Base-by-base conservation (phyloP, 2,797 vertebrate species). In the Cirrhinus molitorella region DNA sequence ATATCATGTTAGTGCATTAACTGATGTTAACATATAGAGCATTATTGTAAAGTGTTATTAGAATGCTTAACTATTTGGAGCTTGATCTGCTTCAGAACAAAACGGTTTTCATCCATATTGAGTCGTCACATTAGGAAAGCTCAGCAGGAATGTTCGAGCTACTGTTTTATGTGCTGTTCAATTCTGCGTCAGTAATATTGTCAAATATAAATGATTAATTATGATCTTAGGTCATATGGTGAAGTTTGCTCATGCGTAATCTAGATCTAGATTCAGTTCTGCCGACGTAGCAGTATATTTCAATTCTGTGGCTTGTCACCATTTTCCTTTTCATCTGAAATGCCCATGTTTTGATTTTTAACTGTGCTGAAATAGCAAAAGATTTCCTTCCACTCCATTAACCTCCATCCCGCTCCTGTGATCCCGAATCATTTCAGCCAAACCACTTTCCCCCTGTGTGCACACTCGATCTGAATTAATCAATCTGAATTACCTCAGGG, bases 401-500 rank as follows among this genome's bases (percentile, higher is more conserved):
- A 81, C 65, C 79, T 68, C 53, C 37, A 70, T 78, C 82, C 63
- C 28, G 66, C 82, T 81, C 25, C 82, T 34, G 55, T 51, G 75
- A 81, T 57, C 73, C 66, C 21, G 45, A 53, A 77, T 77, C 55
- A 28, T 81, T 67, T 78, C 78, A 28, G 65, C 57, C 4, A 70
- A 70, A 57, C 34, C 23, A n/a, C 28, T 55, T 55, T 53, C 47
- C 61, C 34, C 34, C 53, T 31, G 57, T 66, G 72, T 83, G 37
- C 80, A 72, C 79, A 37, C 74, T 74, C 73, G n/a, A 76, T 84
- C 79, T 84, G 82, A 75, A 87, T 84, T 65, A 78, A 81, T 87
- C 73, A 51, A 81, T 87, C 66, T 78, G 73, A 63, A 70, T 81
- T 73, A 51, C 66, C 79, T 45, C 57, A 28, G 74, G 85, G 66